A percentile compares a stretch with the other conserved stretches of the same genome.
phyloP scores from a whole-genome alignment of 1,140 invertebrate species.

The Drosophila nikananu region DNA sequence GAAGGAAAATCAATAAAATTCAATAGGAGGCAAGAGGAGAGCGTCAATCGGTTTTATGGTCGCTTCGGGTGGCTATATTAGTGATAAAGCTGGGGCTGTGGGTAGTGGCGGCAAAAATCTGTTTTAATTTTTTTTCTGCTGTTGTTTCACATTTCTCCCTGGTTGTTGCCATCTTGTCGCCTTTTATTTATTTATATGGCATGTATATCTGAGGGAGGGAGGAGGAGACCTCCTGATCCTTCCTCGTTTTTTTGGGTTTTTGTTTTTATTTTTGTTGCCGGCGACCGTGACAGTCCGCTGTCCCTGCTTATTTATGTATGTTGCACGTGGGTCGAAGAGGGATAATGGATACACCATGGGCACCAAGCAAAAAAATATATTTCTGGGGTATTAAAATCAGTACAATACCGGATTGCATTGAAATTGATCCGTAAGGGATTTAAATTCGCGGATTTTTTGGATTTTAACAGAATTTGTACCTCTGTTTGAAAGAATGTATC shows the following conservation, averaged over 20 bases:
- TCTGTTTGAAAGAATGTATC: no score
- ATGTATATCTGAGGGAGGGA: constrained; percentile 22
- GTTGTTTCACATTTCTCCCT: constrained; percentile 15
- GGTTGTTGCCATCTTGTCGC: constrained; percentile 16
- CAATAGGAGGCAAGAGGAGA: constrained; percentile 60
- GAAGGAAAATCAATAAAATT: constrained; percentile 80
- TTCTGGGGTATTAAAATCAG: constrained; percentile 21
- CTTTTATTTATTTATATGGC: constrained; percentile 57
- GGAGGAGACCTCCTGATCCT: constrained; percentile 21
- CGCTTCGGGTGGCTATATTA: constrained; percentile 54
- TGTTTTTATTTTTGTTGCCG: neutral
- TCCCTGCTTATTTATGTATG: constrained; percentile 52
- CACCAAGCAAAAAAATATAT: neutral
- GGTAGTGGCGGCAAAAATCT: constrained; percentile 63
- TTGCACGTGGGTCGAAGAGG: constrained; percentile 23
- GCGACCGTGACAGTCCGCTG: constrained; percentile 9
- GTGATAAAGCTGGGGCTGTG: constrained; percentile 29
- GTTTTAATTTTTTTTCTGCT: constrained; percentile 67
- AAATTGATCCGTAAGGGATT: constrained; percentile 9
- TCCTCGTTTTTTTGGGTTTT: neutral
- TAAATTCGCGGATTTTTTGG: neutral
- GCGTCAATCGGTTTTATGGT: constrained; percentile 72
- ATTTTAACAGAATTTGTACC: no score
- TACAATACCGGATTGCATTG: constrained; percentile 6
- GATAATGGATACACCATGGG: constrained; percentile 26